Evolutionary conservation across 2,113 vertebrate species (phyloP), one percentile per base, ranked within the genome.

Genomic region (Pomatostomus ruficeps): DNA sequence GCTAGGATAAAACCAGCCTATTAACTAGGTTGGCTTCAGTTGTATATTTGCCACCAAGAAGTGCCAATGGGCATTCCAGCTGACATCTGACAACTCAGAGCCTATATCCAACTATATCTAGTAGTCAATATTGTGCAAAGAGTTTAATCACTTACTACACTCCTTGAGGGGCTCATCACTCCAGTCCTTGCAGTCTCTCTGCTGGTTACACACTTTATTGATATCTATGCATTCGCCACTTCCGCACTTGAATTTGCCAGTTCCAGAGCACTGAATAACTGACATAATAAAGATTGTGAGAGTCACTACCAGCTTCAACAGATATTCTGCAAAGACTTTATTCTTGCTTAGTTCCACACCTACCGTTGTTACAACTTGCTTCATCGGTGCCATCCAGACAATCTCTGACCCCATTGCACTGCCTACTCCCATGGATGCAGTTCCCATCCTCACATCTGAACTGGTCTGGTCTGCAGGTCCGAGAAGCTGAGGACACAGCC

Each of bases 141-240:
- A 51, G 17, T 61, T 79, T n/a, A 19, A 83, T 75, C 8, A 99
- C 99, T 99, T 97, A 99, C 99, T 97, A 94, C 99, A 99, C 85
- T 99, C 99, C 73, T 99, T 99, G 58, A 99, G 98, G 29, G 99
- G 99, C 52, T 99, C 99, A 21, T 99, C 99, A n/a, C 99, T 99
- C 99, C 99, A 99, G 97, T 99, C 99, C 11, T 98, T 98, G 98
- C 99, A 99, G 98, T 99, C 99, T 55, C 98, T 97, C 87, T 98
- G 97, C 91, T 99, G 98, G 98, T 99, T 99, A 96, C 99, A 99
- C 17, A 99, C 99, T 97, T 99, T 99, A 95, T 84, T 98, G 96
- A 98, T 97, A 66, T 99, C 99, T 66, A 99, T 99, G 91, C 99
- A 99, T 88, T 99, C 99, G 25, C 99, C 99, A 51, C 98, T 99